Evolutionary conservation across 1,140 invertebrate species (phyloP), one percentile per base, ranked within the genome.

Genomic region (Pseudomyrmex concolor): DNA sequence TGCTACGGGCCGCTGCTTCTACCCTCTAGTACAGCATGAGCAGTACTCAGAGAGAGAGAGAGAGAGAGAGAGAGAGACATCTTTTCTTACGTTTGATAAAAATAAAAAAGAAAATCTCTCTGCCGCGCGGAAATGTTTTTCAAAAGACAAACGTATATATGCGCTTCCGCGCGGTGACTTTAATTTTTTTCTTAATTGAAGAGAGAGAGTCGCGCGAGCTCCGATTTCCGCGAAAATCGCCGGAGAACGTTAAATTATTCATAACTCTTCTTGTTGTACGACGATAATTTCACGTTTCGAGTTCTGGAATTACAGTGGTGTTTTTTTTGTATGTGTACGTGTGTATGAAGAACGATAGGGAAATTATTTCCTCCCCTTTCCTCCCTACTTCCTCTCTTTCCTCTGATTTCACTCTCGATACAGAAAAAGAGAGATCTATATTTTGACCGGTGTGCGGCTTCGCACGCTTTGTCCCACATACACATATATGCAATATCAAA

Each of bases 181-280:
- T 80, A 70, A 80, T 80, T 80, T 71, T 71, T 12, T 25, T 9
- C 54, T 15, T 50, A 59, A 80, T 80, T 71, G 43, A 80, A 70
- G 19, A 17, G 34, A 48, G 57, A 67, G 34, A 34, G 34, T 34
- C 4, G 34, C 50, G 17, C 63, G 17, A 48, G 34, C 12, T 15
- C 34, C 25, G 17, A 66, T 25, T 43, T 68, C 15, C 43, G 64
- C 13, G 51, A 55, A 59, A 77, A 59, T 59, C 17, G 10, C 5
- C 51, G 15, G 22, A 17, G 17, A 34, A 34, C 34, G 54, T 15
- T 59, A 70, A 80, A 59, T 50, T 59, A 17, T 13, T n/a, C 12
- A 15, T 22, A 19, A 59, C 48, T 48, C 34, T 17, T 13, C 10
- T 45, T 15, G 48, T 15, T n/a, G 34, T 0, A 34, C 34, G 34